A percentile compares a stretch with the other conserved stretches of the same genome.
Evolutionary conservation across 2,113 vertebrate species (phyloP).

Genomic region (Scomber japonicus): DNA sequence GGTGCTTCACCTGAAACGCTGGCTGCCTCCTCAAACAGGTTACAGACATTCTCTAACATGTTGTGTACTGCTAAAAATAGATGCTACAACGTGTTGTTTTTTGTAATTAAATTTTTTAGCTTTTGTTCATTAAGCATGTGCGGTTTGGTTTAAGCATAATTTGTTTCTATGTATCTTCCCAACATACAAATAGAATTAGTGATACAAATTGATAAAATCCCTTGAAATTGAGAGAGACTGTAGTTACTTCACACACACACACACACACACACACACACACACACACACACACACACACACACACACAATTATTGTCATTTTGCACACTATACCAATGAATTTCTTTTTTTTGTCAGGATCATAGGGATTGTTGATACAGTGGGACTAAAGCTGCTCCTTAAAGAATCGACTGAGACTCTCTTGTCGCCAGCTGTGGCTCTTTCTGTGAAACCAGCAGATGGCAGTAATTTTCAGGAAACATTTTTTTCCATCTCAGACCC

Average conservation of each 20-base stretch:
- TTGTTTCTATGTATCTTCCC: too few relatives aligned
- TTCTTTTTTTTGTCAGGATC: slow-evolving; percentile 82
- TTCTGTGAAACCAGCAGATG: slow-evolving; percentile 87
- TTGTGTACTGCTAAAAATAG: background rate
- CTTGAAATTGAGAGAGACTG: too few relatives aligned
- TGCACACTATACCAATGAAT: background rate
- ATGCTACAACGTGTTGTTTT: too few relatives aligned
- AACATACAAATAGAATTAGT: too few relatives aligned
- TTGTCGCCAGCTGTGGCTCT: slow-evolving; percentile 88
- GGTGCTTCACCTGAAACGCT: slow-evolving; percentile 78
- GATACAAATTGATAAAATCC: too few relatives aligned
- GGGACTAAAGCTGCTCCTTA: slow-evolving; percentile 90
- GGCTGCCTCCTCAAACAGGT: slow-evolving; percentile 88
- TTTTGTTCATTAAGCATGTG: too few relatives aligned
- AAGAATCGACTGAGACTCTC: slow-evolving; percentile 76
- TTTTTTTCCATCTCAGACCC: slow-evolving; percentile 88
- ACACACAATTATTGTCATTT: background rate
- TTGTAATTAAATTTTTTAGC: too few relatives aligned
- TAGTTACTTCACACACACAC: too few relatives aligned
- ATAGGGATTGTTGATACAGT: slow-evolving; percentile 91
- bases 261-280: too few relatives aligned
- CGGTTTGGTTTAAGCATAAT: too few relatives aligned
- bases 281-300: too few relatives aligned
- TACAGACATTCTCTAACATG: background rate
- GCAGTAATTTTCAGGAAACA: slow-evolving; percentile 83